Conservation (phyloP, 2,888 invertebrate species). For the Scaptomyza parva region DNA sequence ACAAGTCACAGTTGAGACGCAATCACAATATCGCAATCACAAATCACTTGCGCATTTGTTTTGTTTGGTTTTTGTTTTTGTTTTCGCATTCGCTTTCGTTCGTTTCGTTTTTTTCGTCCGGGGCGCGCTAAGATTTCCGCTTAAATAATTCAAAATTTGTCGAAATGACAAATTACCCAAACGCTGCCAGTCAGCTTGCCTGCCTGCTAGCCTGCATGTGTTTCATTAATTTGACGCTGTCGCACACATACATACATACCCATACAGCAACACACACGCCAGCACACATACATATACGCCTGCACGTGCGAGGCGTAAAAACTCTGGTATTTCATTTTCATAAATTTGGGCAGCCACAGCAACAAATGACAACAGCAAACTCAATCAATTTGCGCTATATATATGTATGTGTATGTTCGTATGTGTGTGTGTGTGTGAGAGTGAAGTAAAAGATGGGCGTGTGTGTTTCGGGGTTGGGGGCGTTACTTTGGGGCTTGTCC, state of each 20-base stretch:
- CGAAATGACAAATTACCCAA: conserved; percentile 75
- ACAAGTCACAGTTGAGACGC: conserved; percentile 28
- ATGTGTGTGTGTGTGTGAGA: conserved; percentile 22
- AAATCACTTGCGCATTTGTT: conserved; percentile 44
- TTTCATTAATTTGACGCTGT: conserved; percentile 69
- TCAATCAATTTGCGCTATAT: conserved; percentile 70
- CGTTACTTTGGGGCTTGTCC: conserved; percentile 28
- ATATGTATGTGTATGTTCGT: conserved; percentile 5
- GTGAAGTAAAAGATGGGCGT: conserved; percentile 13
- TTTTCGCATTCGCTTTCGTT: not conserved
- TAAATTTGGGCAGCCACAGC: conserved; percentile 68
- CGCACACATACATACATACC: conserved; percentile 17
- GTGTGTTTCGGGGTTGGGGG: conserved; percentile 4
- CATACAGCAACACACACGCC: too few species aligned
- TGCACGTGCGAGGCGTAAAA: conserved; percentile 48
- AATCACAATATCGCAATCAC: conserved; percentile 38
- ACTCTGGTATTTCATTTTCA: conserved; percentile 68
- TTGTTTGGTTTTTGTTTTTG: conserved; percentile 27
- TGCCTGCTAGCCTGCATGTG: conserved; percentile 53
- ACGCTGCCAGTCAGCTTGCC: conserved; percentile 47
- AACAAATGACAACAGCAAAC: conserved; percentile 74
- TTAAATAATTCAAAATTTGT: conserved; percentile 76
- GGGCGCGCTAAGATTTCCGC: conserved; percentile 66
- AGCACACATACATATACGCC: conserved; percentile 5
- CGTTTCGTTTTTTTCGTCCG: conserved; percentile 3